phyloP scores from a whole-genome alignment of 1,140 invertebrate genomes.

The Drosophila punjabiensis region DNA sequence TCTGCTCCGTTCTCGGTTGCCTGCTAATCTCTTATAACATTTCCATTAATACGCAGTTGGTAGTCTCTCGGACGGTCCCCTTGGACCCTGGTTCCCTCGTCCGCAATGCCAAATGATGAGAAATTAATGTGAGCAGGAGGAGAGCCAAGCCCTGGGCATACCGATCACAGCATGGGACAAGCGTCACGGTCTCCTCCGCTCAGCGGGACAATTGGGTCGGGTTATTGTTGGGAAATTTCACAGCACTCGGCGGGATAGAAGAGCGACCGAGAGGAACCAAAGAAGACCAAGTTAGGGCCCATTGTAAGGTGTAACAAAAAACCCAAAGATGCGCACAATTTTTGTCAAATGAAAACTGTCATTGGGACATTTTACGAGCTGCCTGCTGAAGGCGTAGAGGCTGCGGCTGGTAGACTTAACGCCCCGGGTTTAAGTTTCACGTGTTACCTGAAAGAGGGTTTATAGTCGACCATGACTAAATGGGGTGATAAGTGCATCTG shows the following conservation, averaged over 20 bases:
- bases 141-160: slow-evolving; percentile 41
- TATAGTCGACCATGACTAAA: slow-evolving; percentile 41
- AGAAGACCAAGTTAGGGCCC: slow-evolving; percentile 26
- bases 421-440: slow-evolving; percentile 42
- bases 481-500: slow-evolving; percentile 41
- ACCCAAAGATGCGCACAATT: slow-evolving; percentile 72
- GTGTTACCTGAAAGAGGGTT: slow-evolving; percentile 37
- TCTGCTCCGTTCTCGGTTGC: slow-evolving; percentile 26
- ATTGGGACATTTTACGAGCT: slow-evolving; percentile 42
- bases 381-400: slow-evolving; percentile 13
- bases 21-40: slow-evolving; percentile 80
- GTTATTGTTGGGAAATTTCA: slow-evolving; percentile 79
- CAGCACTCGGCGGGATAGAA: slow-evolving; percentile 64
- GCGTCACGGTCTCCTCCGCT: slow-evolving; percentile 62
- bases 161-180: slow-evolving; percentile 59
- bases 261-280: neutral
- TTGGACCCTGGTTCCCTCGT: neutral
- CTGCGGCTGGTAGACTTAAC: slow-evolving; percentile 61
- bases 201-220: slow-evolving; percentile 73
- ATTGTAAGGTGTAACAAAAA: slow-evolving; percentile 82
- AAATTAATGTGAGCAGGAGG: slow-evolving; percentile 79
- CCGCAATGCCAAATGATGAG: slow-evolving; percentile 73
- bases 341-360: slow-evolving; percentile 79
- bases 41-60: slow-evolving; percentile 81
- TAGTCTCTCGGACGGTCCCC: slow-evolving; percentile 34